Conservation (phyloP, 2,113 vertebrate species). For the Pachycephala philippinensis region DNA sequence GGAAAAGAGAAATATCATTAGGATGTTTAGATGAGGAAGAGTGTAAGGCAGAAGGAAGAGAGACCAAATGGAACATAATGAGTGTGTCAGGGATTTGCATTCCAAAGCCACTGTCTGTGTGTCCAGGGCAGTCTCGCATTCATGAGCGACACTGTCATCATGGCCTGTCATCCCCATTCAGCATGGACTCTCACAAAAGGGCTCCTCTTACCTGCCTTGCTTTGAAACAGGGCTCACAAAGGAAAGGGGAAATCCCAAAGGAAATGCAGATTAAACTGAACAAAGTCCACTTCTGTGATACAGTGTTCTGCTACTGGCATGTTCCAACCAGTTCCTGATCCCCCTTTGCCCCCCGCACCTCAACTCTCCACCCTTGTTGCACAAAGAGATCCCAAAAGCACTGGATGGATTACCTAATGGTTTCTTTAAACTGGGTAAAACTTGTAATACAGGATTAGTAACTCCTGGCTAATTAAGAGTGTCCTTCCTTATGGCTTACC, state of each 20-base stretch:
- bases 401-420: slow-evolving; percentile 65
- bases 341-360: background rate
- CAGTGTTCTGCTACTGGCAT: background rate
- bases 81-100: background rate
- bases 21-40: background rate
- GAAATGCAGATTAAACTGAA: background rate
- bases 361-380: slow-evolving; percentile 37
- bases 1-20: background rate
- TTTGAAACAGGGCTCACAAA: background rate
- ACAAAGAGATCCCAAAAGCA: slow-evolving; percentile 54
- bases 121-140: background rate
- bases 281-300: background rate
- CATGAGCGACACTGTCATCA: background rate
- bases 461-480: slow-evolving; percentile 34
- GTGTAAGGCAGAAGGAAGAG: background rate
- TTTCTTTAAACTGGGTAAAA: slow-evolving; percentile 60
- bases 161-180: background rate
- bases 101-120: background rate
- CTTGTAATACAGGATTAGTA: slow-evolving; percentile 57
- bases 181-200: background rate
- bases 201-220: background rate
- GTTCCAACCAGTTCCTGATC: slow-evolving; percentile 12
- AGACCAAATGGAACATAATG: background rate
- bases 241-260: background rate
- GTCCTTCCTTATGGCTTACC: slow-evolving; percentile 37